Conservation (phyloP, 2,797 vertebrate species). For the Echeneis naucrates region DNA sequence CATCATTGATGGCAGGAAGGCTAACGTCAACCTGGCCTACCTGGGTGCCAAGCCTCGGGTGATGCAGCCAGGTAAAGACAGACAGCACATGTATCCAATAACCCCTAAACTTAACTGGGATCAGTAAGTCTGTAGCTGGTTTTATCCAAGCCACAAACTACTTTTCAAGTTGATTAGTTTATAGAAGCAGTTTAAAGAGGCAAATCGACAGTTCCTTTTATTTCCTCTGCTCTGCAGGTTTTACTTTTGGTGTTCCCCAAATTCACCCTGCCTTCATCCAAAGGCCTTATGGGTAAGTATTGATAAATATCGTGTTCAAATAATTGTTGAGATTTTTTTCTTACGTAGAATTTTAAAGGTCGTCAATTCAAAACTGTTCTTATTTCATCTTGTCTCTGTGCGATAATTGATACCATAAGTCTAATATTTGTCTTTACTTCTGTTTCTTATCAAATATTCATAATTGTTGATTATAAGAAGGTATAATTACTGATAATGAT, state of each 20-base stretch:
- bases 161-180: slow-evolving; percentile 1
- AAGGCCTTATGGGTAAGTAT: slow-evolving; percentile 98
- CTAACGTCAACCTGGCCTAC: slow-evolving; percentile 98
- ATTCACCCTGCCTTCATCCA: slow-evolving; percentile 99
- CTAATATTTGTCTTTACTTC: slow-evolving; percentile 17
- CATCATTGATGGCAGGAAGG: slow-evolving; percentile 98
- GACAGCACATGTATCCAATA: neutral
- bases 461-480: slow-evolving; percentile 44
- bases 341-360: neutral
- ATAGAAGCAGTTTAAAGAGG: neutral
- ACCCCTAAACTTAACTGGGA: no score
- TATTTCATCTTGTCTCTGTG: slow-evolving; percentile 13
- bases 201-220: neutral
- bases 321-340: slow-evolving; percentile 17
- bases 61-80: slow-evolving; percentile 95
- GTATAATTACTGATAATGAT: slow-evolving; percentile 45
- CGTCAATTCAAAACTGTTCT: slow-evolving; percentile 2
- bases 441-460: slow-evolving; percentile 37
- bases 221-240: slow-evolving; percentile 84
- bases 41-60: slow-evolving; percentile 97
- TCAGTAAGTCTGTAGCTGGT: neutral
- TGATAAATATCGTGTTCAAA: slow-evolving; percentile 25
- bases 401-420: slow-evolving; percentile 29
- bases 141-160: slow-evolving; percentile 34
- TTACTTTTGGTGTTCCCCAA: slow-evolving; percentile 98